Conservation (phyloP, 2,888 invertebrate species). For the Nasonovia ribisnigri region DNA sequence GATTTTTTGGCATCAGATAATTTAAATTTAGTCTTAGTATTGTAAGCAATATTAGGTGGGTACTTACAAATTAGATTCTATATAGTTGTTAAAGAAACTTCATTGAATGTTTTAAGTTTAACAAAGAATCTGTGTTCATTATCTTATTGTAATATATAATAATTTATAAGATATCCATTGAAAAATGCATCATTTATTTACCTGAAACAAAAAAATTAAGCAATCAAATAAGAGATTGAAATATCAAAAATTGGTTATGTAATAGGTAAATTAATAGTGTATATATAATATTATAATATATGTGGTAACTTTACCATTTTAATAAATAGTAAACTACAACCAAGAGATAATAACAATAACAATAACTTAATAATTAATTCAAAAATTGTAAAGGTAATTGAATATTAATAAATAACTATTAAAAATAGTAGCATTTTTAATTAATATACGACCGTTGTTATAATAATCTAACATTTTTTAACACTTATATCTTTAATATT, state of each 20-base stretch:
- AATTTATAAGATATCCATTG: background rate
- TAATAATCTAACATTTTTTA: background rate
- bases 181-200: slow-evolving; percentile 16
- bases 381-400: background rate
- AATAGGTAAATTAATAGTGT: background rate
- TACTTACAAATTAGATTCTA: background rate
- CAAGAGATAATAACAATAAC: background rate
- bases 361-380: background rate
- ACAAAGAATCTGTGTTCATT: background rate
- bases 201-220: slow-evolving; percentile 29
- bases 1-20: too few relatives aligned
- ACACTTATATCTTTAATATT: background rate
- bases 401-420: background rate
- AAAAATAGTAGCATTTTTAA: background rate
- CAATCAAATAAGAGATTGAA: background rate
- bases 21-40: background rate
- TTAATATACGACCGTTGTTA: background rate
- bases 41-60: background rate
- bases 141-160: background rate
- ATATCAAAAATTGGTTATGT: background rate
- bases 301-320: background rate
- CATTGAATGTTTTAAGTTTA: background rate
- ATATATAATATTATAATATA: background rate
- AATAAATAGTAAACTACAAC: background rate
- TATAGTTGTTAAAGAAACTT: background rate